A percentile compares a stretch with the other conserved stretches of the same genome.
These are phyloP conservation scores for Tautogolabrus adspersus DNA, from an alignment of 2,113 vertebrate species.

Conservation along the genomic window DNA sequence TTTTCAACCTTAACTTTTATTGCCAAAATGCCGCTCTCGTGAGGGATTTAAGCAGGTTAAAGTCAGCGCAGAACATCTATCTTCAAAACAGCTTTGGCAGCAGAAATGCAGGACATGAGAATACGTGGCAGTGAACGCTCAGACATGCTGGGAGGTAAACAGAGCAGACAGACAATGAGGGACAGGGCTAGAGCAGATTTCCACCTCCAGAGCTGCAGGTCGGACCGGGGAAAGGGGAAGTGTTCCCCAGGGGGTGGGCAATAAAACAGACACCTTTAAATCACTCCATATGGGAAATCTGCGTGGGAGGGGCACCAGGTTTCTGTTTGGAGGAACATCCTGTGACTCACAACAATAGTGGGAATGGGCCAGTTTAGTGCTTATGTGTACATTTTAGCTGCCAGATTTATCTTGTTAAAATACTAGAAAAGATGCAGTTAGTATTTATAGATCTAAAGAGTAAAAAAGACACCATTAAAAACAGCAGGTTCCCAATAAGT, in stretches of 20 bases:
- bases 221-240: slow-evolving; percentile 63
- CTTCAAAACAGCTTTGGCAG: slow-evolving; percentile 32
- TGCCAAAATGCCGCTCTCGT: slow-evolving; percentile 4
- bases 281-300: slow-evolving; percentile 82
- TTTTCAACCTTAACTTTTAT: slow-evolving; percentile 36
- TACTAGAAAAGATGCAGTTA: no score
- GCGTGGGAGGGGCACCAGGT: slow-evolving; percentile 58
- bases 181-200: slow-evolving; percentile 55
- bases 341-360: slow-evolving; percentile 56
- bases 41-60: slow-evolving; percentile 21
- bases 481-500: no score
- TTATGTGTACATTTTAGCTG: slow-evolving; percentile 13
- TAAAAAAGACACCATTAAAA: no score
- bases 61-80: slow-evolving; percentile 20
- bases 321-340: slow-evolving; percentile 66
- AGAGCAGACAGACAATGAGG: slow-evolving; percentile 72
- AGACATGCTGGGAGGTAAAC: slow-evolving; percentile 50
- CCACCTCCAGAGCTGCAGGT: slow-evolving; percentile 49
- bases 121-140: slow-evolving; percentile 50
- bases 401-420: not conserved
- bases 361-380: slow-evolving; percentile 38
- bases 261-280: slow-evolving; percentile 77
- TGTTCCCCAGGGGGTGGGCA: slow-evolving; percentile 67
- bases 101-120: slow-evolving; percentile 48
- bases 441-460: no score